Percentiles rank a stretch among this genome's conserved stretches.
Conservation (phyloP, 64 coral and sea anemone genomes). For the Pachyseris speciosa region DNA sequence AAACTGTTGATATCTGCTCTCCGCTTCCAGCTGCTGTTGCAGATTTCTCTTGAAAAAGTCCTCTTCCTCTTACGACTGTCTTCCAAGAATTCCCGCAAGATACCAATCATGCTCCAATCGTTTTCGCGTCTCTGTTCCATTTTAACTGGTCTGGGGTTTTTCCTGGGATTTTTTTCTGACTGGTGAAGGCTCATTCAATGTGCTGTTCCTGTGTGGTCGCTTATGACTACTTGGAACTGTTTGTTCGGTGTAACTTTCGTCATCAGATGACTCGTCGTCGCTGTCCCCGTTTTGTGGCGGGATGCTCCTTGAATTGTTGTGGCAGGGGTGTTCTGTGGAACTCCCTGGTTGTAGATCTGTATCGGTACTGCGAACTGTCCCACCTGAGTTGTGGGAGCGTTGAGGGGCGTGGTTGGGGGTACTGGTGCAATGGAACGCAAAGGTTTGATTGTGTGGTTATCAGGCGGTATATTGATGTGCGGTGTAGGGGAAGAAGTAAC, state of each 20-base stretch:
- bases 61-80: conserved; percentile 87
- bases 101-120: conserved; percentile 63
- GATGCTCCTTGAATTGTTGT: neutral
- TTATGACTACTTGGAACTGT: neutral
- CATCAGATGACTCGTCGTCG: conserved; percentile 33
- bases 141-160: conserved; percentile 64
- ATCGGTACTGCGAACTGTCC: neutral
- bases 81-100: conserved; percentile 88
- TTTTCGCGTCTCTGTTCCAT: conserved; percentile 39
- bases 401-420: conserved; percentile 8
- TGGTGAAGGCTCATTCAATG: neutral
- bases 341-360: neutral
- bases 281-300: neutral
- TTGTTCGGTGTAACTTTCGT: conserved; percentile 14
- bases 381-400: neutral
- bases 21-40: conserved; percentile 83
- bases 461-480: neutral
- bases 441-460: neutral
- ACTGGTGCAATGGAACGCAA: conserved; percentile 23
- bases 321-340: neutral
- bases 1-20: conserved; percentile 88
- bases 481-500: too few species aligned
- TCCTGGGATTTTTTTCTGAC: conserved; percentile 69
- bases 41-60: conserved; percentile 87
- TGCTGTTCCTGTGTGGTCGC: conserved; percentile 7